phyloP scores from a whole-genome alignment of 2,888 invertebrate species.

The Ischnura elegans region DNA sequence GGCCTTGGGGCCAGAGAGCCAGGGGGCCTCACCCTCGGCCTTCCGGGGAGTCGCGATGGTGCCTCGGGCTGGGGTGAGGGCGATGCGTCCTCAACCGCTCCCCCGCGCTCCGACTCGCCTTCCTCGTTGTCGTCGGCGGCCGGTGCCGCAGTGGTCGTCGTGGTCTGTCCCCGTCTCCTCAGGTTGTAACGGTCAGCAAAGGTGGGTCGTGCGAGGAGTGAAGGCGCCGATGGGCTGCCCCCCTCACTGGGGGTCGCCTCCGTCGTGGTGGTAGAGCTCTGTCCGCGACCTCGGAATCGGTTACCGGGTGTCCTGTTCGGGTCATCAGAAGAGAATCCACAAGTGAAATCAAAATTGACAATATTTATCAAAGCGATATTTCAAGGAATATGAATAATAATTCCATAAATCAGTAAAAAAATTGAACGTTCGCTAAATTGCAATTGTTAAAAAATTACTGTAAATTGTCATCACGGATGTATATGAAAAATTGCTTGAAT shows the following conservation, averaged over 20 bases:
- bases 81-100: slow-evolving; percentile 75
- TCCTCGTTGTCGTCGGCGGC: slow-evolving; percentile 77
- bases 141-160: slow-evolving; percentile 77
- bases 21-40: slow-evolving; percentile 77
- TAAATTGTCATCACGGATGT: too few relatives aligned
- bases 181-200: slow-evolving; percentile 70
- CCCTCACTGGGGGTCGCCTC: slow-evolving; percentile 49
- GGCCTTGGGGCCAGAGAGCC: slow-evolving; percentile 80
- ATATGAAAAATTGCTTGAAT: too few relatives aligned
- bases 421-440: too few relatives aligned
- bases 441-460: too few relatives aligned
- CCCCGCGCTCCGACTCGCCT: slow-evolving; percentile 74
- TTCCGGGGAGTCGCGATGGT: slow-evolving; percentile 71
- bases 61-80: slow-evolving; percentile 73
- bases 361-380: too few relatives aligned
- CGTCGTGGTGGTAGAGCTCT: slow-evolving; percentile 69
- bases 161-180: slow-evolving; percentile 75
- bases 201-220: slow-evolving; percentile 61
- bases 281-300: slow-evolving; percentile 49
- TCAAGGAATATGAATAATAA: too few relatives aligned
- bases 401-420: too few relatives aligned
- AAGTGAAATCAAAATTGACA: too few relatives aligned
- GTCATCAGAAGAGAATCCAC: too few relatives aligned
- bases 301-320: slow-evolving; percentile 35
- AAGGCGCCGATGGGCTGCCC: slow-evolving; percentile 29